Conservation (phyloP, 2,888 invertebrate species). For the Icerya purchasi region DNA sequence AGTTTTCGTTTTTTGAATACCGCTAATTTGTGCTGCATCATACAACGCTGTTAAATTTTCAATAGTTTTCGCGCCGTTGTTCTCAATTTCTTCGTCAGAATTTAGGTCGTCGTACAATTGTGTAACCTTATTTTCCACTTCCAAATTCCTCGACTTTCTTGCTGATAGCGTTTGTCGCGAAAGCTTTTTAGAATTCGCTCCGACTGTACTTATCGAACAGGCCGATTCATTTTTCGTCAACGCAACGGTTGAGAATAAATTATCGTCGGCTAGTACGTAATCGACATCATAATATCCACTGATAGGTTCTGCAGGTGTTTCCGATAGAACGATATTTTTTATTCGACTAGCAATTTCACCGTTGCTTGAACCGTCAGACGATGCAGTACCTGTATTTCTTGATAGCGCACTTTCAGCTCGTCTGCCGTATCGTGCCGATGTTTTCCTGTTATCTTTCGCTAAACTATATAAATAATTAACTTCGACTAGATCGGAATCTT, state of each 20-base stretch:
- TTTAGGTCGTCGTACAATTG: background rate
- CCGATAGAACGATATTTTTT: background rate
- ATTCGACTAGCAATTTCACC: background rate
- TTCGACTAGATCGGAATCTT: too few relatives aligned
- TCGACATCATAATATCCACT: background rate
- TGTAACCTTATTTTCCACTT: background rate
- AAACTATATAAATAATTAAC: too few relatives aligned
- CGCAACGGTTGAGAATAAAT: background rate
- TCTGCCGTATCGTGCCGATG: conserved; percentile 20
- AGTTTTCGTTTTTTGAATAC: background rate
- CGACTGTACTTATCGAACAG: background rate
- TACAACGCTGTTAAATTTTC: background rate
- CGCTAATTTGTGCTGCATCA: conserved; percentile 4
- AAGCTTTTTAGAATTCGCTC: background rate
- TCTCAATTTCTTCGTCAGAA: background rate
- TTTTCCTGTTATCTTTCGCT: conserved; percentile 8
- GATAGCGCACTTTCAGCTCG: conserved; percentile 13
- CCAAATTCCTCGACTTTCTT: background rate
- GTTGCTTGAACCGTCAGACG: background rate
- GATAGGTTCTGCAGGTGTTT: too few relatives aligned
- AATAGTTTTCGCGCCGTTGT: too few relatives aligned
- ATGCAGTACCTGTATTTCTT: background rate
- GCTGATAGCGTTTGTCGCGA: background rate
- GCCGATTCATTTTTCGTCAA: background rate
- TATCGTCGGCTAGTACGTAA: background rate